These are phyloP conservation scores for Nansenia antarctica DNA, from an alignment of 2,113 vertebrate genomes.

Conservation along the genomic window DNA sequence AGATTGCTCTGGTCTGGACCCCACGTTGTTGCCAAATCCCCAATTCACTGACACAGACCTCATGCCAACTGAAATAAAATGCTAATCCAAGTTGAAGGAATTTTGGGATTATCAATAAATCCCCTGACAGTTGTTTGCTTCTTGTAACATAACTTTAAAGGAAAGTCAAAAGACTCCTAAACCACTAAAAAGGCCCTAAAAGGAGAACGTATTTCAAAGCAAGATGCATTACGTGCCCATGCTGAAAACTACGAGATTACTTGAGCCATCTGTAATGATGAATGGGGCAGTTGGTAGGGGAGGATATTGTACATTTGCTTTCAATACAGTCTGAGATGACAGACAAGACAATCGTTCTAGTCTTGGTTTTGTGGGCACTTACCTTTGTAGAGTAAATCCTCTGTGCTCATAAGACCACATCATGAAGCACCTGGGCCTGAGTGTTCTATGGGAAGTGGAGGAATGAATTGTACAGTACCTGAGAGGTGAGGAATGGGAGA, in stretches of 20 bases:
- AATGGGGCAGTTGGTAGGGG: not conserved
- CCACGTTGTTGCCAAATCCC: conserved; percentile 28
- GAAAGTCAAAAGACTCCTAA: conserved; percentile 20
- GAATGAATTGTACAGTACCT: not conserved
- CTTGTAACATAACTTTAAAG: no score
- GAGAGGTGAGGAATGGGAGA: not conserved
- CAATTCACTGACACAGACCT: conserved; percentile 22
- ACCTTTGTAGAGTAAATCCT: not conserved
- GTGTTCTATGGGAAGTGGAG: not conserved
- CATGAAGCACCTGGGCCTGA: not conserved
- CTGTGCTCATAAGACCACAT: not conserved
- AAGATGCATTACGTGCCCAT: not conserved
- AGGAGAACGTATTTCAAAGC: conserved; percentile 33
- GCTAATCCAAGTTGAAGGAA: conserved; percentile 49
- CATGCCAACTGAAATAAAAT: conserved; percentile 54
- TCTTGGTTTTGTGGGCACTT: not conserved
- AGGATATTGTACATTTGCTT: not conserved
- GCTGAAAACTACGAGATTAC: conserved; percentile 7
- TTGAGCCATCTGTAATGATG: not conserved
- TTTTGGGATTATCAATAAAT: conserved; percentile 51
- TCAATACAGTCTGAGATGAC: not conserved
- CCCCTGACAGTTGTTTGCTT: conserved; percentile 35
- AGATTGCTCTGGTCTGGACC: conserved; percentile 12
- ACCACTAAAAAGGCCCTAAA: conserved; percentile 47
- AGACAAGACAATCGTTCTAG: not conserved